phyloP scores from a whole-genome alignment of 53 echinoderm and acorn worm species.

The Apostichopus leukothele region DNA sequence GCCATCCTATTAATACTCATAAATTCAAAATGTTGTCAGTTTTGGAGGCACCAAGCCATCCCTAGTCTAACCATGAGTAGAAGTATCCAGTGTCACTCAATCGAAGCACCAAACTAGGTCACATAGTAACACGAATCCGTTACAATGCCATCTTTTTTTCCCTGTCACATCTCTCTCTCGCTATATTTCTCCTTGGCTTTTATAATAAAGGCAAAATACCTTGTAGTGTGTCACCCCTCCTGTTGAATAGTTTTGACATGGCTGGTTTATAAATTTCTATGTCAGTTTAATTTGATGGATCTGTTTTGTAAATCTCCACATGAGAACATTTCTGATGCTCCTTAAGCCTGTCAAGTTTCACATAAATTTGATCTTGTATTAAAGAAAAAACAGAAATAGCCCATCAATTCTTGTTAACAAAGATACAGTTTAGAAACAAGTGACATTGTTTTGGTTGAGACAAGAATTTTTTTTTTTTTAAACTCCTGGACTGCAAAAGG shows the following conservation, averaged over 20 bases:
- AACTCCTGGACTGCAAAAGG: not conserved
- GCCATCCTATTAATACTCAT: no score
- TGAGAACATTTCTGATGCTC: not conserved
- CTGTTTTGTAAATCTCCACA: not conserved
- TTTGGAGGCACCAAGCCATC: no score
- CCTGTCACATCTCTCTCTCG: no score
- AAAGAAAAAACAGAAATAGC: not conserved
- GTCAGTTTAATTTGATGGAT: conserved; percentile 8
- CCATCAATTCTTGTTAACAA: not conserved
- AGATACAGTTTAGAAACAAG: not conserved
- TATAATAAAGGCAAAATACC: no score
- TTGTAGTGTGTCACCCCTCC: not conserved
- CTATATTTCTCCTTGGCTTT: no score
- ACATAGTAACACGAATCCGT: not conserved
- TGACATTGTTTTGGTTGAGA: not conserved
- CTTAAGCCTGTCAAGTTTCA: conserved; percentile 2
- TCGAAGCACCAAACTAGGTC: conserved; percentile 1
- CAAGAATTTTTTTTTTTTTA: not conserved
- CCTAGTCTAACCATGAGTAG: no score
- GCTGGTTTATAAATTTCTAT: not conserved
- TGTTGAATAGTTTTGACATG: conserved; percentile 7
- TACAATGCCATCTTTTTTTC: not conserved
- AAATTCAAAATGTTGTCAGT: no score
- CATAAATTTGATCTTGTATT: not conserved
- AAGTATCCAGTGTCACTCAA: not conserved